These are phyloP conservation scores for Chloebia gouldiae DNA, from an alignment of 2,113 vertebrate species.

Conservation along the genomic window DNA sequence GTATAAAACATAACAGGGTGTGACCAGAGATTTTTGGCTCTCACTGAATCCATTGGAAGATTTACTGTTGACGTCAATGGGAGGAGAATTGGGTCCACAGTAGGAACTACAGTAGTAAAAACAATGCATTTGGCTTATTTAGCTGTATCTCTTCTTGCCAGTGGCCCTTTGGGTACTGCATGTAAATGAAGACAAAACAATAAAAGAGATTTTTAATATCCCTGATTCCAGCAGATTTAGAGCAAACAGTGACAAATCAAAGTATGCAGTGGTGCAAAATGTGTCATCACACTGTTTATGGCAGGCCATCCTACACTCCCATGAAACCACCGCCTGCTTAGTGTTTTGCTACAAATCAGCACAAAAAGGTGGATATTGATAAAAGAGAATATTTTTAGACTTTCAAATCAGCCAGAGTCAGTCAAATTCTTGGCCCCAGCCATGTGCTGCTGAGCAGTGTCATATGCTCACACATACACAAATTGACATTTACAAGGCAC, in stretches of 20 bases:
- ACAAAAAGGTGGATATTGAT: constrained; percentile 64
- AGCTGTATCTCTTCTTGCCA: neutral
- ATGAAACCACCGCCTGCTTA: neutral
- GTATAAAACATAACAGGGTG: constrained; percentile 7
- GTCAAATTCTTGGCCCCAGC: constrained; percentile 62
- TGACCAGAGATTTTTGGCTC: constrained; percentile 41
- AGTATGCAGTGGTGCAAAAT: constrained; percentile 8
- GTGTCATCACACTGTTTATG: constrained; percentile 23
- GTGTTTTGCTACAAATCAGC: constrained; percentile 52
- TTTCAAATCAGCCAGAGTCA: constrained; percentile 37
- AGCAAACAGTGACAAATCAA: constrained; percentile 38
- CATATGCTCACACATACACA: constrained; percentile 55
- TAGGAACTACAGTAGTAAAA: constrained; percentile 34
- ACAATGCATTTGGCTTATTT: constrained; percentile 18
- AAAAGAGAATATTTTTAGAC: constrained; percentile 71
- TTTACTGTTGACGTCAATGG: constrained; percentile 44
- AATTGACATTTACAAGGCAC: constrained; percentile 69
- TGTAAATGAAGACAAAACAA: constrained; percentile 33
- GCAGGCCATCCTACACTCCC: constrained; percentile 27
- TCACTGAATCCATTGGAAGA: constrained; percentile 42
- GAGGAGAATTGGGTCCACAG: neutral
- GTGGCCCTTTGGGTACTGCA: constrained; percentile 15
- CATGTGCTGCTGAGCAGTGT: constrained; percentile 62
- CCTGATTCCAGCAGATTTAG: constrained; percentile 27
- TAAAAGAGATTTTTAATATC: neutral